Evolutionary conservation across 2,888 invertebrate genomes (phyloP).

Genomic region (Xestia sexstrigata): DNA sequence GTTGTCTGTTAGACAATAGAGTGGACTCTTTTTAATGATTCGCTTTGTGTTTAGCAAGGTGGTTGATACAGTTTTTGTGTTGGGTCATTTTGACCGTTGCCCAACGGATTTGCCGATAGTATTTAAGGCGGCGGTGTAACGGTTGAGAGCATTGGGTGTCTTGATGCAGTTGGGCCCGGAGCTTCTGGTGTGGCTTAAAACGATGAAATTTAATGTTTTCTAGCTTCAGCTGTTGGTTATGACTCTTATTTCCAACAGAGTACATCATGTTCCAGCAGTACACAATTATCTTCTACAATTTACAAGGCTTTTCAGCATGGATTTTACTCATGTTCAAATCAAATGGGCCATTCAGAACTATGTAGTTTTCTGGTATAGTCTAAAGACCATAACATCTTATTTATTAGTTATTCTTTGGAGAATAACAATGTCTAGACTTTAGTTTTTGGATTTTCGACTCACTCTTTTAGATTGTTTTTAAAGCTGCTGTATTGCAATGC

Average conservation of each 20-base stretch:
- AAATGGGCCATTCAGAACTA: neutral
- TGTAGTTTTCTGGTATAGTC: neutral
- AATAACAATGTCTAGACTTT: no score
- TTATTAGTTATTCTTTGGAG: neutral
- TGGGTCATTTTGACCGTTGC: conserved; percentile 87
- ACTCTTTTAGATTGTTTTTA: neutral
- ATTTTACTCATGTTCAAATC: neutral
- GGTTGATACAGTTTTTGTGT: conserved; percentile 86
- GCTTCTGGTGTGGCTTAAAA: conserved; percentile 16
- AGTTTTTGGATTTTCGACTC: neutral
- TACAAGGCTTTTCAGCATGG: neutral
- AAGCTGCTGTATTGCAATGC: neutral
- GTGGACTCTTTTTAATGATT: conserved; percentile 90
- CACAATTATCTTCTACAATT: neutral
- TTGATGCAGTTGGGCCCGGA: conserved; percentile 21
- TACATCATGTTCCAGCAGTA: neutral
- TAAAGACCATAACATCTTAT: neutral
- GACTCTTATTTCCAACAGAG: neutral
- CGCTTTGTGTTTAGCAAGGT: conserved; percentile 82
- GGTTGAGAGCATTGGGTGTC: conserved; percentile 72
- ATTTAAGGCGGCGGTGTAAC: conserved; percentile 81
- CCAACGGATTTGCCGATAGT: conserved; percentile 88
- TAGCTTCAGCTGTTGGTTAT: neutral
- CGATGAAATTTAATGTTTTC: conserved; percentile 8
- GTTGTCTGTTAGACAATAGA: conserved; percentile 85